Base-by-base conservation (phyloP, 2,113 vertebrate species). In the Hippolais icterina region DNA sequence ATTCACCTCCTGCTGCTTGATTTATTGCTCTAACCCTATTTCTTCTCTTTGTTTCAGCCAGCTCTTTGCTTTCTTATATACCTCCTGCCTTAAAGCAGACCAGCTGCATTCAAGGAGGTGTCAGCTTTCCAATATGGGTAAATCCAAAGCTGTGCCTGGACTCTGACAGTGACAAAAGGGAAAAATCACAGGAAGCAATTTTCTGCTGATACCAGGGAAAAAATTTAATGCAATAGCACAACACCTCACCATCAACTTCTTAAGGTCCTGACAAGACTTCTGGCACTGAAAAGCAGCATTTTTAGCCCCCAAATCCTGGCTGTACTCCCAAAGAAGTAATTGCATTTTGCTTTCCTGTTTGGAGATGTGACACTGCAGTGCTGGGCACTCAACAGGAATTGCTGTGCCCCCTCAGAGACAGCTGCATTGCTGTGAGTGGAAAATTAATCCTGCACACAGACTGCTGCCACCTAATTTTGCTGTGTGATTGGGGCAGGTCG, bases 1-100 rank as follows among this genome's bases (percentile, higher is more conserved):
- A 87, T 88, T 90, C 84, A 85, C 54, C 84, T 94, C 95, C 94
- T 74, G 71, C 75, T 90, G 94, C 76, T 95, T 96, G 93, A 92
- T 95, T 95, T 97, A 97, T 89, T 86, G 80, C 88, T 89, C 47
- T 60, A 89, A 78, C 88, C 41, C 88, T 37, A 22, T 59, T 92
- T 90, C 53, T 88, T 60, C 78, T 76, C 59, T 90, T 93, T 90
- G 76, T 92, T 94, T 57, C 76, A 82, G 76, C 20, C 72, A 90
- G 72, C 64, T 82, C 80, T 71, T 52, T 86, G 82, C 64, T 54
- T 60, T 52, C 92, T 88, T n/a, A 63, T 59, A 53, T 11, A 75
- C 82, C 47, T 85, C 83, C 94, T 53, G 85, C 90, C 61, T 81
- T 71, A 83, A 61, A 89, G 83, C 83, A 81, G 61, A 81, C 60